Base-by-base conservation (phyloP, 1,140 invertebrate genomes). In the Tetragonula clypearis region DNA sequence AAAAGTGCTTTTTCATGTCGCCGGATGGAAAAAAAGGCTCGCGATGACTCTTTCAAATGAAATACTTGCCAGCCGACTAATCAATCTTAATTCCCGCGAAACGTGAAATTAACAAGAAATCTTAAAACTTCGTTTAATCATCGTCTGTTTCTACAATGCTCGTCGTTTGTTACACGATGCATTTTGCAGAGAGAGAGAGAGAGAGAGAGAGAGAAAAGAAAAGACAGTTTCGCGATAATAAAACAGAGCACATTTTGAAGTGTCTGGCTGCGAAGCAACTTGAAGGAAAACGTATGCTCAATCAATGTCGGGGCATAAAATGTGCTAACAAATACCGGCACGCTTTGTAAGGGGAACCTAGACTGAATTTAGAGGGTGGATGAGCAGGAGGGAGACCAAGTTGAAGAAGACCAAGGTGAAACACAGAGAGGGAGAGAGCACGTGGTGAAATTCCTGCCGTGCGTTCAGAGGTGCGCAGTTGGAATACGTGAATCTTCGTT, bases 301-400 rank as follows among this genome's bases (percentile, higher is more conserved):
- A 90, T 90, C 88, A 89, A 90, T 86, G 87, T 90, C 88, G 85
- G 21, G 58, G 80, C 78, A 75, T 78, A 84, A 88, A 79, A 77
- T 86, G 71, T 80, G 85, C 82, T 87, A 90, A 89, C 88, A 89
- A 89, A 90, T 90, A 86, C 85, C 85, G 72, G 77, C 68, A 77
- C 84, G 78, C 74, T 88, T 69, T 68, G 75, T 80, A 71, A 80
- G 87, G 85, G 69, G 72, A 86, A 53, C 65, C 86, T 80, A 85
- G 72, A 76, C 77, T 65, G 84, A 79, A 84, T 66, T 77, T 85
- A 83, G 69, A 85, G 85, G 88, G 78, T 87, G 78, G 79, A 68
- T 49, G 71, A 79, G 86, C 55, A 87, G 78, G 72, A 87, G 85
- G 85, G 79, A 86, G 79, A 66, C 71, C 53, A 30, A 30, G 77